Evolutionary conservation across 2,113 vertebrate genomes (phyloP), one percentile per base, ranked within the genome.

Genomic region (Lepus timidus): DNA sequence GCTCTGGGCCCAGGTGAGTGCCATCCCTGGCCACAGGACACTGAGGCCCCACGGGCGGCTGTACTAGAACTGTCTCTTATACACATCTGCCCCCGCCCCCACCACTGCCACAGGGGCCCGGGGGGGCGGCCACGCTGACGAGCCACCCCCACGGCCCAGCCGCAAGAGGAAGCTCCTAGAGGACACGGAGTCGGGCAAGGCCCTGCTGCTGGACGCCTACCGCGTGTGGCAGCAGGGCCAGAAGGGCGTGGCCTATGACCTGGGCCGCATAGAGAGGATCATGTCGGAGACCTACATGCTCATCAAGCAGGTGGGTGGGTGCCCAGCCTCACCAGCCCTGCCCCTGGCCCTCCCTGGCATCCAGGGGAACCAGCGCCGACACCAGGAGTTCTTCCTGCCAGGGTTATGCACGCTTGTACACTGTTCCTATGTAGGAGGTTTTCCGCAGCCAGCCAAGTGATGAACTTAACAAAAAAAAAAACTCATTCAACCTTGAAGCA

Each of bases 281-380:
- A 99, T 99, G 99, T 99, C 99, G 0, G 99, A 99, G 98, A 99
- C 99, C 0, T 99, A 99, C 97, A 99, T 99, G 99, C 99, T 99
- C 95, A 99, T 99, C 90, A 99, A 99, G 97, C 99, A 99, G 99
- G 99, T 99, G 49, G 31, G 94, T 9, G 0, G 27, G 7, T 70
- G 23, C 62, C 51, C n/a, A 25, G 29, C 61, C 17, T 3, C 39
- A 17, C 23, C 52, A 22, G 10, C 61, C 31, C 4, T 25, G 4
- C 49, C n/a, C 44, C 49, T 11, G 11, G 27, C 74, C 44, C 81
- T 52, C 67, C 27, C 52, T 1, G 33, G 19, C 10, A 25, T 29
- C 11, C 31, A 23, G 20, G 9, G 6, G 12, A n/a, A 2, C 31
- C 3, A 2, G 68, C 51, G 27, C 82, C 75, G 12, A 9, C 58